phyloP scores from a whole-genome alignment of 2,113 vertebrate genomes.

The Myiopsitta monachus region DNA sequence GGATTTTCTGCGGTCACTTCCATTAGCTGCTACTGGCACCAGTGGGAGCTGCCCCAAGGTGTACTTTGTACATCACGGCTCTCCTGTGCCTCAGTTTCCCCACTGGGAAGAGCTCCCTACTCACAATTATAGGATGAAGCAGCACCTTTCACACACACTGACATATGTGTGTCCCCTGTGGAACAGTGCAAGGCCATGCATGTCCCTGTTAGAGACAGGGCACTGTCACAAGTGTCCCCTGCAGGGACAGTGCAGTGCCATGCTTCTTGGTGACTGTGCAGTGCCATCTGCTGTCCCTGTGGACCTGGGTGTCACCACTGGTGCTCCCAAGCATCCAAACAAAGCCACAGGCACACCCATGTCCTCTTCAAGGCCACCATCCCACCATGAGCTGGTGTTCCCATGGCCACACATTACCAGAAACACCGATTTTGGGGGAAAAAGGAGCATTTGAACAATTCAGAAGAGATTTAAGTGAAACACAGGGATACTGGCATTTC shows the following conservation, averaged over 20 bases:
- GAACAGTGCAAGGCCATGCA: fast-evolving
- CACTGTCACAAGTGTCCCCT: neutral
- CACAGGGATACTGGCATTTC: neutral
- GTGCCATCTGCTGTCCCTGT: conserved; percentile 59
- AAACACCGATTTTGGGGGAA: neutral
- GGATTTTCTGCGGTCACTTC: neutral
- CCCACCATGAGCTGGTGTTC: neutral
- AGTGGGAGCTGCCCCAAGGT: neutral
- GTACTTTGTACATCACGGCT: neutral
- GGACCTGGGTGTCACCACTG: neutral
- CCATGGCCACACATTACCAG: neutral
- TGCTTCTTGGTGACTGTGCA: neutral
- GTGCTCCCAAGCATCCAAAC: fast-evolving
- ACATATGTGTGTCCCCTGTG: fast-evolving
- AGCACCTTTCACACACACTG: neutral
- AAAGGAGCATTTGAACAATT: neutral
- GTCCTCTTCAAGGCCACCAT: neutral
- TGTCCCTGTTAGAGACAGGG: neutral
- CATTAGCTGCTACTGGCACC: neutral
- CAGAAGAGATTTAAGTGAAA: neutral
- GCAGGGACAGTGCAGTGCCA: neutral
- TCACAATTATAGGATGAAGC: fast-evolving
- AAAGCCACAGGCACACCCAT: neutral
- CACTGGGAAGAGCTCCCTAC: neutral
- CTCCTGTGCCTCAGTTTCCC: neutral